Percentiles rank a stretch among this genome's conserved stretches.
phyloP scores from a whole-genome alignment of 2,888 invertebrate species.

The Sabatieria punctata region DNA sequence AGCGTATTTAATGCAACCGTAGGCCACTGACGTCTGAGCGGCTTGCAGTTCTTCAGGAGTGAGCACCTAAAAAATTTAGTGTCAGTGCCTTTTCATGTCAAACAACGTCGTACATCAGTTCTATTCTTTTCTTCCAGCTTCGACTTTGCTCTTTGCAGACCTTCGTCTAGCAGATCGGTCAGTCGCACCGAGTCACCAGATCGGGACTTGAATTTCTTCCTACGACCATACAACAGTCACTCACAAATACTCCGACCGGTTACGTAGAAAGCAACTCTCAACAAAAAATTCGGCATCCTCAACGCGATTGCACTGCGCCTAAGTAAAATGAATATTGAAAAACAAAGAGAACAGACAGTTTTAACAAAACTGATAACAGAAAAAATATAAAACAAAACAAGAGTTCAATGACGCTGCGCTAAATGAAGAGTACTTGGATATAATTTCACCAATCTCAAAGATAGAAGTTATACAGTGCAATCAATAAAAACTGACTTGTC shows the following conservation, averaged over 20 bases:
- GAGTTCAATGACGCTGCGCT: no score
- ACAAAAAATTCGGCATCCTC: background rate
- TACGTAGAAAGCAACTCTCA: constrained; percentile 11
- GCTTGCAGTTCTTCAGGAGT: constrained; percentile 17
- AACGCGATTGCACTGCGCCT: no score
- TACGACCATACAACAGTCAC: no score
- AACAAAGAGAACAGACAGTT: no score
- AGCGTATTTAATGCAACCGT: constrained; percentile 95
- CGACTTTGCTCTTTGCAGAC: constrained; percentile 29
- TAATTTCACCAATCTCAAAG: no score
- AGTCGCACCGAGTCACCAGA: constrained; percentile 86
- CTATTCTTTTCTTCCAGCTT: constrained; percentile 27
- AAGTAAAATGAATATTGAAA: no score
- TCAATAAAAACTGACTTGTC: constrained; percentile 56
- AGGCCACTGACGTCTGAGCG: constrained; percentile 58
- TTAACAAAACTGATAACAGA: no score
- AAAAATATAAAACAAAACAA: no score
- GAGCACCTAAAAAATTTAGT: constrained; percentile 15
- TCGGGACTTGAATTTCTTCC: constrained; percentile 94
- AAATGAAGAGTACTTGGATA: no score
- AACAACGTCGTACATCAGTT: background rate
- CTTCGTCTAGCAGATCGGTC: constrained; percentile 73
- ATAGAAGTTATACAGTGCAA: no score
- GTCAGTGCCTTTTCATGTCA: background rate
- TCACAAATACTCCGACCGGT: no score